Evolutionary conservation across 2,888 invertebrate genomes (phyloP).

Genomic region (Drymonia ruficornis): DNA sequence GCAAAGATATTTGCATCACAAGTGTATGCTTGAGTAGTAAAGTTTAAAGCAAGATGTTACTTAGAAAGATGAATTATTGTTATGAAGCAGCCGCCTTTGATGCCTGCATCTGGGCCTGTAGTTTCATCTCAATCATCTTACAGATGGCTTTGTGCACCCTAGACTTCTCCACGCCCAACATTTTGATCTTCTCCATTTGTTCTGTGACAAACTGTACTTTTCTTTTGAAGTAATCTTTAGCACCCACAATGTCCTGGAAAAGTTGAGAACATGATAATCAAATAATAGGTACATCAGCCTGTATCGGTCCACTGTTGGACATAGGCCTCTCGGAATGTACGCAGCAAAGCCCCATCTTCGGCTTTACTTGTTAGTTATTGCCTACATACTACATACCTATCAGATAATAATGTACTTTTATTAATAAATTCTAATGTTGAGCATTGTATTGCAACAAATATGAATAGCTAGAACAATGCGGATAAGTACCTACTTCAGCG

Average conservation of each 20-base stretch:
- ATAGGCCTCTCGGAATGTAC: no score
- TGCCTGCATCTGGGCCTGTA: slow-evolving; percentile 82
- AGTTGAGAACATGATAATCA: neutral
- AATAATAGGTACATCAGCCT: no score
- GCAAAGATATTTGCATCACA: neutral
- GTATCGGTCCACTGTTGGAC: no score
- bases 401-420: no score
- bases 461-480: neutral
- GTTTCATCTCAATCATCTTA: slow-evolving; percentile 91
- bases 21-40: neutral
- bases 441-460: slow-evolving; percentile 5
- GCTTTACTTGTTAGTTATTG: no score
- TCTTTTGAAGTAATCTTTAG: slow-evolving; percentile 96
- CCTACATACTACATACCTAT: no score
- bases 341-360: no score
- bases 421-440: no score
- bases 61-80: slow-evolving; percentile 35
- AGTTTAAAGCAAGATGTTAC: slow-evolving; percentile 26
- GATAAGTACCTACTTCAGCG: no score
- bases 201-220: slow-evolving; percentile 96
- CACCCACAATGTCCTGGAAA: slow-evolving; percentile 89
- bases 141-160: slow-evolving; percentile 91
- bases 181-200: slow-evolving; percentile 97
- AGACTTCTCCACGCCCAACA: slow-evolving; percentile 92
- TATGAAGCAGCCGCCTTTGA: slow-evolving; percentile 69